Evolutionary conservation across 2,797 vertebrate species (phyloP).

Genomic region (Hoplostethus mediterraneus): DNA sequence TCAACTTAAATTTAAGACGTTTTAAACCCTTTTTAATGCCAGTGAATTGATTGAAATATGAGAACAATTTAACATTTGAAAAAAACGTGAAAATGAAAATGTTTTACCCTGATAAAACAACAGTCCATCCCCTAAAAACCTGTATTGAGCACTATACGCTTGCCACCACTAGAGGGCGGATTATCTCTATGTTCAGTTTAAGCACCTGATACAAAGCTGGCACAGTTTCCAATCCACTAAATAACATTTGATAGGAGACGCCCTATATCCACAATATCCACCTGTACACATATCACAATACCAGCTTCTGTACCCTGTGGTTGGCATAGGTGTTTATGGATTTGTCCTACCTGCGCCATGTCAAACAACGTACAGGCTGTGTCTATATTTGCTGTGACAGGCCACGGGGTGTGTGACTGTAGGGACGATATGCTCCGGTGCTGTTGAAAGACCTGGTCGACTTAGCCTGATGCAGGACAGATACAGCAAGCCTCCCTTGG

Average conservation of each 20-base stretch:
- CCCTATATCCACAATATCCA: slow-evolving; percentile 68
- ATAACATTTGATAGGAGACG: slow-evolving; percentile 54
- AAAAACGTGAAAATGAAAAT: no score
- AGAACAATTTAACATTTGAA: no score
- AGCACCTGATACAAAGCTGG: slow-evolving; percentile 18
- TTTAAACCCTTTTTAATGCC: no score
- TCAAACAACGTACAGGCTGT: slow-evolving; percentile 60
- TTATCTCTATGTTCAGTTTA: slow-evolving; percentile 1
- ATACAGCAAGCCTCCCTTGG: not conserved
- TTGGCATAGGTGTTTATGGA: slow-evolving; percentile 56
- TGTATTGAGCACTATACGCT: slow-evolving; percentile 8
- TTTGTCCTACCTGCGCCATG: slow-evolving; percentile 28
- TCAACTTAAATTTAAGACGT: no score
- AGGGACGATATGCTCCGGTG: slow-evolving; percentile 53
- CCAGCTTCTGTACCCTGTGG: slow-evolving; percentile 45
- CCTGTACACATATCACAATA: slow-evolving; percentile 55
- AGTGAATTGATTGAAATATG: no score
- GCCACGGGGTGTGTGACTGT: slow-evolving; percentile 63
- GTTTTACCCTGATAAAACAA: not conserved
- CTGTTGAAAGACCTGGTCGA: slow-evolving; percentile 39
- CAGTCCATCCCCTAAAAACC: not conserved
- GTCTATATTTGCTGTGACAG: slow-evolving; percentile 71
- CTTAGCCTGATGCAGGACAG: slow-evolving; percentile 4
- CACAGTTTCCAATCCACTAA: slow-evolving; percentile 20
- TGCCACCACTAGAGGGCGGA: slow-evolving; percentile 48